Evolutionary conservation across 2,113 vertebrate genomes (phyloP).

Genomic region (Aythya baeri): DNA sequence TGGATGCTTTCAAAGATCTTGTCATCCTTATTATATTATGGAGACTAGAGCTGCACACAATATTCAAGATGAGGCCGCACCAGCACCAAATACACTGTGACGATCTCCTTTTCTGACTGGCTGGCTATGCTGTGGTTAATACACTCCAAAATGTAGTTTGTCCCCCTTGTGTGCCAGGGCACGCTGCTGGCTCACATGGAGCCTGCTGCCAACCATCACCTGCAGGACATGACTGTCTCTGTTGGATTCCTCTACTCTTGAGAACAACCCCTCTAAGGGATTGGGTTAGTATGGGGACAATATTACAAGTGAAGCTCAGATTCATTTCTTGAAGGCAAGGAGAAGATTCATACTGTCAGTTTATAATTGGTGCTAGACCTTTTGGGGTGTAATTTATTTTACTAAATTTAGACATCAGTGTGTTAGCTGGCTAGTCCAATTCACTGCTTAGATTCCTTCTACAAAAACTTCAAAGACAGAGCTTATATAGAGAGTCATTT

Average conservation of each 20-base stretch:
- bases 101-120: no score
- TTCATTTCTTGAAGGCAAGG: background rate
- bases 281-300: background rate
- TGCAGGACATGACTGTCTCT: accelerated
- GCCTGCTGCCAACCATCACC: background rate
- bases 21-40: no score
- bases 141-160: background rate
- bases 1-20: no score
- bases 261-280: background rate
- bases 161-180: background rate
- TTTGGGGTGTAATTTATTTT: background rate
- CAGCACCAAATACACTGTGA: no score
- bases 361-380: background rate
- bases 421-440: background rate
- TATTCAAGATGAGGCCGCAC: no score
- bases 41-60: no score
- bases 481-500: background rate
- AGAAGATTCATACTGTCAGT: background rate
- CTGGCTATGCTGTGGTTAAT: background rate
- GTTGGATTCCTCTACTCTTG: background rate
- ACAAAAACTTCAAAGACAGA: background rate
- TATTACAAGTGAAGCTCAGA: background rate
- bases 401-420: background rate
- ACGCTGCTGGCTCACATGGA: background rate
- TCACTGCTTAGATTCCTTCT: background rate